A percentile compares a stretch with the other conserved stretches of the same genome.
Evolutionary conservation across 2,113 vertebrate species (phyloP).

Genomic region (Procavia capensis): DNA sequence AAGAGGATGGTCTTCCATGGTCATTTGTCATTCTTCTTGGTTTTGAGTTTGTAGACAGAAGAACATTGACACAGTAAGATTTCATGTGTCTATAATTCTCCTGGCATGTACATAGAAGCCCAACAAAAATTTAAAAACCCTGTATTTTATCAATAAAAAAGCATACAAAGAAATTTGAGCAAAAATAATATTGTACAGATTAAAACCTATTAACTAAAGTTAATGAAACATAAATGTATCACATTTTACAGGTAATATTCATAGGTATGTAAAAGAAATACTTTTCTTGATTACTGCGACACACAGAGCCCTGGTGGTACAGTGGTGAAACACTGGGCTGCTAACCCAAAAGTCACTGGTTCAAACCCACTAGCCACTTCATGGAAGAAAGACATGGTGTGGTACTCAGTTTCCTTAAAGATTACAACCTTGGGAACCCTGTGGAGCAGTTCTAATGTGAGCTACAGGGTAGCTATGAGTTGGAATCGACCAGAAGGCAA

Average conservation of each 20-base stretch:
- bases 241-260: background rate
- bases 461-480: background rate
- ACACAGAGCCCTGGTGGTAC: background rate
- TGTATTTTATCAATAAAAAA: background rate
- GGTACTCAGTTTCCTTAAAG: background rate
- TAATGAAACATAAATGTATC: background rate
- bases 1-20: background rate
- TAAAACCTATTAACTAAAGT: background rate
- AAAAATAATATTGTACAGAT: background rate
- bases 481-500: background rate
- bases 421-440: background rate
- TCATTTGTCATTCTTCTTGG: background rate
- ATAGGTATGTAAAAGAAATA: background rate
- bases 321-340: background rate
- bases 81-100: background rate
- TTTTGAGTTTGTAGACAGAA: background rate
- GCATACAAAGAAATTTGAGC: background rate
- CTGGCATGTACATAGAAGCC: background rate
- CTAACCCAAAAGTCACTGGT: background rate
- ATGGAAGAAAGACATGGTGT: background rate
- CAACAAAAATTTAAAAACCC: background rate
- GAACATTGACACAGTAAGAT: background rate
- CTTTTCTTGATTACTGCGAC: conserved; percentile 15
- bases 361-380: background rate
- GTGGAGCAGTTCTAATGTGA: background rate